Base-by-base conservation (phyloP, 2,113 vertebrate species). In the Xenotilapia flavipinnis region DNA sequence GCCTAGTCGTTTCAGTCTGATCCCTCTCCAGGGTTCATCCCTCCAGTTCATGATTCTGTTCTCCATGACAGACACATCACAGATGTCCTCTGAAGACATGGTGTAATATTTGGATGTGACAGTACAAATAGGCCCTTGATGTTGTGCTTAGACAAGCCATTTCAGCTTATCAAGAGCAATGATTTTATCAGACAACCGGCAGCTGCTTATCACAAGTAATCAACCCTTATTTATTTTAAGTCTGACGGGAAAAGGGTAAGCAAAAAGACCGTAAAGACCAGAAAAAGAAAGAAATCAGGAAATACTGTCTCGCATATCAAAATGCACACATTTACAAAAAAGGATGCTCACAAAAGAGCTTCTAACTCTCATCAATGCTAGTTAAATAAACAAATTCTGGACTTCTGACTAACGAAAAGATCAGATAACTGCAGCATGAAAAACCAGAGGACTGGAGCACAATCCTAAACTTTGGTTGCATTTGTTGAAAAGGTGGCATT, bases 1-100 rank as follows among this genome's bases (percentile, higher is more conserved):
- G 83, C 90, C 4, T 85, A 21, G 70, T 88, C 15, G 7, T 82
- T 65, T 58, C 53, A 21, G 88, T 92, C 86, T 90, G 89, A 89
- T 93, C 81, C 17, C 79, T 90, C 90, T 91, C 90, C 88, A 87
- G 90, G 80, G 82, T 89, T 93, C 87, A 84, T 85, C 80, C 73
- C 87, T 88, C 56, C 2, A 26, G 84, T 83, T 85, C 87, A 90
- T 91, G 58, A 83, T 70, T 83, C 79, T 8, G 23, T 80, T 85
- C 65, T 86, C 60, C 79, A 80, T 70, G 70, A 87, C 54, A 86
- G 53, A 79, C 77, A 79, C 58, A 60, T 82, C 58, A 80, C 65
- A 86, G 70, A 83, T 79, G 51, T 40, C 70, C 60, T 85, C 70
- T 79, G 85, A 73, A 65, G 84, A 82, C 38, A 60, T 38, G 81